Conservation (phyloP, 2,113 vertebrate genomes). For the Notothenia coriiceps region DNA sequence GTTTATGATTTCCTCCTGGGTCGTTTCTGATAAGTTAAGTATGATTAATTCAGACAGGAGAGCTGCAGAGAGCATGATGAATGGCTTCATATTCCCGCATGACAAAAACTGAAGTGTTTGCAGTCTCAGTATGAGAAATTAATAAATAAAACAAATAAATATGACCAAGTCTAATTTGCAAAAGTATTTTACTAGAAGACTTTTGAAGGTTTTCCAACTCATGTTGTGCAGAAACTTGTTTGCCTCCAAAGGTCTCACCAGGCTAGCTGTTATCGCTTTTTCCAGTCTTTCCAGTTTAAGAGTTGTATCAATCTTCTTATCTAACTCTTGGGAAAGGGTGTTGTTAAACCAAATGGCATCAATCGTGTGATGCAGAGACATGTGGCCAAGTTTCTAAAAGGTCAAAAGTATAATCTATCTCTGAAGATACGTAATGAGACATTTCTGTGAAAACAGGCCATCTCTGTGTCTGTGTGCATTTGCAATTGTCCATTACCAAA, state of each 20-base stretch:
- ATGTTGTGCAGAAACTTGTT: no score
- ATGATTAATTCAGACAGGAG: conserved; percentile 10
- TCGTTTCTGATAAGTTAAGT: conserved; percentile 20
- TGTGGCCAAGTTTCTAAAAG: neutral
- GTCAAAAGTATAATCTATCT: neutral
- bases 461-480: neutral
- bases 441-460: neutral
- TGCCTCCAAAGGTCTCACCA: no score
- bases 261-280: no score
- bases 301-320: no score
- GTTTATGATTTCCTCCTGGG: neutral
- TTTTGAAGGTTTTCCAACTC: no score
- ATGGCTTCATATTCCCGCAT: neutral
- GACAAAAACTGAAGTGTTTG: neutral
- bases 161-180: no score
- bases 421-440: neutral
- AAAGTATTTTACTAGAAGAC: no score
- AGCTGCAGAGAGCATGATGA: neutral
- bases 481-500: neutral
- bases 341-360: neutral
- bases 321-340: no score
- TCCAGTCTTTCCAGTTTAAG: no score
- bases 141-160: no score
- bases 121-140: neutral
- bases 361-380: neutral